A percentile compares a stretch with the other conserved stretches of the same genome.
These are phyloP conservation scores for Bolinopsis microptera DNA, from an alignment of 37 sponge, comb jelly and placozoan genomes.

Conservation along the genomic window DNA sequence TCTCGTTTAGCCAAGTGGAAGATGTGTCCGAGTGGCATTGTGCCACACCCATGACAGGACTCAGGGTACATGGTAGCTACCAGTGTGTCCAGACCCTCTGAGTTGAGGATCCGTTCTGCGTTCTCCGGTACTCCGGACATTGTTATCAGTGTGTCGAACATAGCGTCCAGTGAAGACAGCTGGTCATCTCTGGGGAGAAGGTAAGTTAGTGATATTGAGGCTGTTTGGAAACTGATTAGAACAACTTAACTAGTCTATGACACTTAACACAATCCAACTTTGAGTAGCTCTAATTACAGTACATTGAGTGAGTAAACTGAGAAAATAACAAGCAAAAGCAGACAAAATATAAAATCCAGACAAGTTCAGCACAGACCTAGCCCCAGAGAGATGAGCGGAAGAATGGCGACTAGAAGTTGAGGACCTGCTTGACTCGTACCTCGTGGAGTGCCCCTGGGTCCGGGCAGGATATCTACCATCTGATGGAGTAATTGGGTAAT, in stretches of 20 bases:
- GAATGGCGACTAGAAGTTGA: constrained; percentile 8
- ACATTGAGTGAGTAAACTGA: background rate
- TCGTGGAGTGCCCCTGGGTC: constrained; percentile 1
- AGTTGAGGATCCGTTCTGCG: background rate
- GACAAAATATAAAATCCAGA: background rate
- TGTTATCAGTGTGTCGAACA: constrained; percentile 38
- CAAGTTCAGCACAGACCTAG: background rate
- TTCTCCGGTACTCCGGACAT: background rate
- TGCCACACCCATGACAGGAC: constrained; percentile 32
- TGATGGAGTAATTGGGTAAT: background rate
- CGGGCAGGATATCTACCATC: background rate
- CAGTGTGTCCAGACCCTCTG: constrained; percentile 26
- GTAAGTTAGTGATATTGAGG: background rate
- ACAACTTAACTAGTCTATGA: background rate
- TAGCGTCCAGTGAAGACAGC: background rate
- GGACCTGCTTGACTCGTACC: background rate
- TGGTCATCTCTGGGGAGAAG: background rate
- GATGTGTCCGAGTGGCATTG: constrained; percentile 25
- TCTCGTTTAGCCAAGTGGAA: constrained; percentile 31
- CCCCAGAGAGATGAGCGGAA: background rate
- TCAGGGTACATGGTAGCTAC: constrained; percentile 48
- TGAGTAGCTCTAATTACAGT: background rate
- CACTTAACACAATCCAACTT: background rate
- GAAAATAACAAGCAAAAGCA: background rate
- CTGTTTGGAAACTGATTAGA: background rate